phyloP scores from a whole-genome alignment of 2,888 invertebrate species.

The Chrysodeixis includens region DNA sequence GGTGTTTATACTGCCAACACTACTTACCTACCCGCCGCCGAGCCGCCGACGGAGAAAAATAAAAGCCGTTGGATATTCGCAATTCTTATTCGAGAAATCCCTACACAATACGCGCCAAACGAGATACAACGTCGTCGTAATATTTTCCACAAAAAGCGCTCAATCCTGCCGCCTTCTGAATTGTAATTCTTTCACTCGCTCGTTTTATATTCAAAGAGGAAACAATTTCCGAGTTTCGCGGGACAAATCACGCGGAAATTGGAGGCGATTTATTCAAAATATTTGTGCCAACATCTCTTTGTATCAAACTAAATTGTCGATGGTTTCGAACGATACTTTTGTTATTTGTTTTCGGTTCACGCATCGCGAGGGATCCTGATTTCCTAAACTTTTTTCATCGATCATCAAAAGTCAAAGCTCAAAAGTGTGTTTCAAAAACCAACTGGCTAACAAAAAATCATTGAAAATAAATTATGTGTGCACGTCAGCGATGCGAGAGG shows the following conservation, averaged over 20 bases:
- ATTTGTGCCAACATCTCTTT: conserved; percentile 70
- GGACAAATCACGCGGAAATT: conserved; percentile 75
- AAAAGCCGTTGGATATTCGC: conserved; percentile 15
- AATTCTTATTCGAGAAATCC: conserved; percentile 33
- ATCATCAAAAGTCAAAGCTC: conserved; percentile 68
- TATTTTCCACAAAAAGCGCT: conserved; percentile 74
- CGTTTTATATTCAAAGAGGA: conserved; percentile 76
- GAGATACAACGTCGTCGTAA: conserved; percentile 57
- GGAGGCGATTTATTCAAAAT: conserved; percentile 75
- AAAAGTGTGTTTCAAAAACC: conserved; percentile 66
- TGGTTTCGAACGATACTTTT: conserved; percentile 52
- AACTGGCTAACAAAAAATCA: conserved; percentile 74
- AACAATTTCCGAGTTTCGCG: conserved; percentile 64
- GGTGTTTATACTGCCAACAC: conserved; percentile 10
- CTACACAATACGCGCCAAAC: conserved; percentile 65
- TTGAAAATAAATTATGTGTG: conserved; percentile 78
- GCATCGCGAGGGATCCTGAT: conserved; percentile 61
- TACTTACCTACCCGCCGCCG: conserved; percentile 5
- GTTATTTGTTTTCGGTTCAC: conserved; percentile 65
- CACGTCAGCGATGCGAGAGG: conserved; percentile 70
- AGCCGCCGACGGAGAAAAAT: background rate
- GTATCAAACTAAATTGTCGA: conserved; percentile 17
- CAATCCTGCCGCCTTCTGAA: conserved; percentile 59
- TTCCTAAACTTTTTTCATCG: conserved; percentile 68
- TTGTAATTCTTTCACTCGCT: conserved; percentile 52